Evolutionary conservation across 2,888 invertebrate species (phyloP), one percentile per base, ranked within the genome.

Genomic region (Scaptomyza polygonia): DNA sequence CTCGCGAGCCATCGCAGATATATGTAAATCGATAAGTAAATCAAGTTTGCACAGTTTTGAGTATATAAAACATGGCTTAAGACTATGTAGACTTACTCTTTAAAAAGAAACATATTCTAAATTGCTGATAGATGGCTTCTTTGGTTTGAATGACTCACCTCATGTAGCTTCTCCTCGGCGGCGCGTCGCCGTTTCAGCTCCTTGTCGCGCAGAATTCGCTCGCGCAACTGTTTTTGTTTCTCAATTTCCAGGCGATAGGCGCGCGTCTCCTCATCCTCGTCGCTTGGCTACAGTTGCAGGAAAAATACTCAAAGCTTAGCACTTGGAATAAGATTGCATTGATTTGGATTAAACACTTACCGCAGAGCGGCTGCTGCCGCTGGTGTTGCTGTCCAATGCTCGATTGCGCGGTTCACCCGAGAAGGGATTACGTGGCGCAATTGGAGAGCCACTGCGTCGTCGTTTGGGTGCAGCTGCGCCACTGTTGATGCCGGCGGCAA

Each of bases 261-360:
- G 59, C 91, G 91, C 16, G 92, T 93, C 72, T 93, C 92, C 74
- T 93, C 93, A 74, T 93, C 93, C 79, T 93, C 93, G 52, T 92
- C 92, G 77, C 77, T 86, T 34, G 89, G 89, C 88, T 91, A 66
- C 27, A 68, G 53, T 36, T 4, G 8, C 8, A 9, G 9, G 12
- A 12, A 32, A 12, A 5, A 32, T 5, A 34, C 3, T 12, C 4
- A 32, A 8, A 25, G 1, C 6, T 21, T 7, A 9, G 16, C 3
- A 11, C 27, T 8, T 16, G 16, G 7, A 2, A 32, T 4, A 7
- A 32, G 2, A 5, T 12, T 12, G 4, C 8, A 12, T 25, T 14
- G 21, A 2, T 1, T 42, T 8, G 1, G 1, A 21, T 6, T 8
- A 8, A 18, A 8, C 7, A 78, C 89, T 83, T 77, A 91, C 92